Evolutionary conservation across 2,888 invertebrate genomes (phyloP).

Genomic region (Perdita meconis): DNA sequence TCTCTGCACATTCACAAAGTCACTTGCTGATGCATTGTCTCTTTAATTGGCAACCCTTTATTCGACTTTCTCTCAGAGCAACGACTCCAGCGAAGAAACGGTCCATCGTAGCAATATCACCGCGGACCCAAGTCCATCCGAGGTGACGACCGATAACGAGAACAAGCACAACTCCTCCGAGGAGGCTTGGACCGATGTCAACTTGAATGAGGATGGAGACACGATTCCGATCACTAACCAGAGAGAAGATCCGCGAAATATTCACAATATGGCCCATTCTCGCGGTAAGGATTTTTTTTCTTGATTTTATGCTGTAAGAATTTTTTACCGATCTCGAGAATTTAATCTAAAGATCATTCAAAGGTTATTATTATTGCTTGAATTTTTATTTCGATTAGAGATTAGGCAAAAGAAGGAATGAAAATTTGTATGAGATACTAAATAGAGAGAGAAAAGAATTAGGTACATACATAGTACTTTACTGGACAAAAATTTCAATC

Average conservation of each 20-base stretch:
- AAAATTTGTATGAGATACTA: no score
- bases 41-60: slow-evolving; percentile 9
- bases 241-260: slow-evolving; percentile 86
- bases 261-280: slow-evolving; percentile 86
- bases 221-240: slow-evolving; percentile 81
- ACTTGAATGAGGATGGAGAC: slow-evolving; percentile 93
- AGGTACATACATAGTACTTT: no score
- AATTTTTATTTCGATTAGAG: no score
- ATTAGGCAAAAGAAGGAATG: no score
- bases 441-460: no score
- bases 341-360: no score
- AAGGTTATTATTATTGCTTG: no score
- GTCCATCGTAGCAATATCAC: slow-evolving; percentile 81
- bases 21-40: no score
- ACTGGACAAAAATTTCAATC: no score
- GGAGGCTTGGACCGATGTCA: slow-evolving; percentile 97
- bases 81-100: slow-evolving; percentile 92
- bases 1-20: not conserved
- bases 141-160: slow-evolving; percentile 82
- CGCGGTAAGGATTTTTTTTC: slow-evolving; percentile 81
- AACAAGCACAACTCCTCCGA: slow-evolving; percentile 86
- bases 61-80: slow-evolving; percentile 87
- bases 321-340: no score
- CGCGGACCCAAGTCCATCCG: slow-evolving; percentile 82
- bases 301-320: not conserved